These are phyloP conservation scores for Drosophila pseudoobscura DNA, from an alignment of 1,140 invertebrate genomes.

Conservation along the genomic window DNA sequence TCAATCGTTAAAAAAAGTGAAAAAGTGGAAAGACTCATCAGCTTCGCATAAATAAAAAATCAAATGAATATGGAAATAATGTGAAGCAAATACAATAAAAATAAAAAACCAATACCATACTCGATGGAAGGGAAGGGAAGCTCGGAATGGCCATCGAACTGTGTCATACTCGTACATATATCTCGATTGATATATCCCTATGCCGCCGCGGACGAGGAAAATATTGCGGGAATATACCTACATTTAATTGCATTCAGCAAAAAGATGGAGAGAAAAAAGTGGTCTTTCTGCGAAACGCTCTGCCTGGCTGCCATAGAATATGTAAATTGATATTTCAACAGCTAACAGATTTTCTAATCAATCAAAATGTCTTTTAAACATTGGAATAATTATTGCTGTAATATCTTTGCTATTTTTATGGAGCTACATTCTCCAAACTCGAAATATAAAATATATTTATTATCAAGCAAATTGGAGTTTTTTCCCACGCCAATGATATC, in stretches of 20 bases:
- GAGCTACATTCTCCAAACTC: too few species aligned
- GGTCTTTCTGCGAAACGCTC: constrained; percentile 9
- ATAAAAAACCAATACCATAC: constrained; percentile 19
- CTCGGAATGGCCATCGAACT: not conserved
- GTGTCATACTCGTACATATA: constrained; percentile 37
- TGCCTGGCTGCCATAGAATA: constrained; percentile 48
- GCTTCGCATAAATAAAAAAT: constrained; percentile 58
- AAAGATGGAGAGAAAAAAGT: constrained; percentile 42
- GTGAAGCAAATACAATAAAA: constrained; percentile 42
- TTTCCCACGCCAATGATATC: too few species aligned
- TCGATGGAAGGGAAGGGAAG: not conserved
- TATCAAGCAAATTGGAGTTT: too few species aligned
- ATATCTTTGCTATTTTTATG: too few species aligned
- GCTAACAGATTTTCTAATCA: too few species aligned
- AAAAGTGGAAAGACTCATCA: constrained; percentile 45
- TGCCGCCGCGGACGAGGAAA: constrained; percentile 23
- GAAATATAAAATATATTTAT: too few species aligned
- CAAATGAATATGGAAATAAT: constrained; percentile 63
- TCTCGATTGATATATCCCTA: constrained; percentile 49
- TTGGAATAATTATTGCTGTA: too few species aligned
- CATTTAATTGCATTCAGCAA: constrained; percentile 73
- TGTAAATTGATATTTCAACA: constrained; percentile 58
- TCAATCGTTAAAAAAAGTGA: constrained; percentile 32
- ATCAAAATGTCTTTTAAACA: too few species aligned
- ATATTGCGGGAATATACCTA: constrained; percentile 70